A percentile compares a stretch with the other conserved stretches of the same genome.
These are phyloP conservation scores for Bradynema listronoti DNA, from an alignment of 1,140 invertebrate species.

Conservation along the genomic window DNA sequence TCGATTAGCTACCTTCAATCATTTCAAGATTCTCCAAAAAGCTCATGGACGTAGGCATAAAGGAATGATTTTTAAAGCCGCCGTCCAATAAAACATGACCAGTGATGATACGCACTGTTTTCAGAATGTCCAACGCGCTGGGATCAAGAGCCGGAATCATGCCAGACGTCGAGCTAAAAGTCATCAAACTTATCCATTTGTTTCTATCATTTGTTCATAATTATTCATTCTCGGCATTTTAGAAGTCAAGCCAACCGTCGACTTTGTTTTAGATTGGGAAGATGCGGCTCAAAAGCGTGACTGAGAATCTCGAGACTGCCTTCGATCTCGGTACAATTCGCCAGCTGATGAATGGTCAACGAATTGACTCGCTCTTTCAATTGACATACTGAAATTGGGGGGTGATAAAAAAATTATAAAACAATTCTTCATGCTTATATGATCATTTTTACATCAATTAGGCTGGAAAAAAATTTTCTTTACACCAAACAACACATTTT, in stretches of 20 bases:
- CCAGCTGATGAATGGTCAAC: constrained; percentile 26
- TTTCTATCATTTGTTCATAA: too few species aligned
- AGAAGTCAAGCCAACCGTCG: background rate
- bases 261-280: constrained; percentile 12
- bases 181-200: too few species aligned
- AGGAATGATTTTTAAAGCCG: constrained; percentile 7
- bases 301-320: constrained; percentile 40
- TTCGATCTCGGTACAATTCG: constrained; percentile 39
- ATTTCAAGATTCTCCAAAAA: constrained; percentile 40
- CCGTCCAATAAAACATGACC: constrained; percentile 34
- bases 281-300: constrained; percentile 32
- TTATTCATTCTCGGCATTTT: background rate
- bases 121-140: constrained; percentile 34
- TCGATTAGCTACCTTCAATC: constrained; percentile 34
- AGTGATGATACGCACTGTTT: constrained; percentile 30
- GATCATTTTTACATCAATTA: too few species aligned
- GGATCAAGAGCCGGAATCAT: constrained; percentile 23
- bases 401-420: too few species aligned
- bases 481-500: too few species aligned
- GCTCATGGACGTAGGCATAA: constrained; percentile 24
- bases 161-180: too few species aligned
- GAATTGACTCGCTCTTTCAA: constrained; percentile 21
- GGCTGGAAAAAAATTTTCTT: too few species aligned
- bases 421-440: too few species aligned
- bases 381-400: constrained; percentile 26